A percentile compares a stretch with the other conserved stretches of the same genome.
Conservation (phyloP, 2,113 vertebrate species). For the Paramormyrops kingsleyae region DNA sequence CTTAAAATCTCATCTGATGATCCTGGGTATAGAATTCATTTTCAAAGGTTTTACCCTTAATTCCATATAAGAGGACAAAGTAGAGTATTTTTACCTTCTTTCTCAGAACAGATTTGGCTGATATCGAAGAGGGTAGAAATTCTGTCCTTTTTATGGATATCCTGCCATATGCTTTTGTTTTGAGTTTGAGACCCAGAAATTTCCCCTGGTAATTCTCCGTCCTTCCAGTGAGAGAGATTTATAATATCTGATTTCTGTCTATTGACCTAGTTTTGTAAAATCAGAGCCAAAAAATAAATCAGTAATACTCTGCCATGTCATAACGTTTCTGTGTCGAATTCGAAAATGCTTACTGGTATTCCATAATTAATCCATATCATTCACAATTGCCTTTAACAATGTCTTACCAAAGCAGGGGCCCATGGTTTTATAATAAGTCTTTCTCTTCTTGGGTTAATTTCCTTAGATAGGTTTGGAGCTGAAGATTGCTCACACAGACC, state of each 20-base stretch:
- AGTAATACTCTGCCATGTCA: not conserved
- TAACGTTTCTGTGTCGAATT: not conserved
- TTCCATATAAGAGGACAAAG: not conserved
- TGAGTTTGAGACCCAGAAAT: conserved; percentile 1
- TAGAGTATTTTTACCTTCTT: not conserved
- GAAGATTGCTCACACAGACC: not conserved
- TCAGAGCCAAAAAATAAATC: not conserved
- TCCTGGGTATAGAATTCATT: not conserved
- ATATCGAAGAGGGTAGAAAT: not conserved
- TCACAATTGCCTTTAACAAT: not conserved
- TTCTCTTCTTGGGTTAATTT: not conserved
- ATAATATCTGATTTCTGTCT: not conserved
- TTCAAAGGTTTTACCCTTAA: not conserved
- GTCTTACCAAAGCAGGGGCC: not conserved
- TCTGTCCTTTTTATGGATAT: not conserved
- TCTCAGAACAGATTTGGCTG: not conserved
- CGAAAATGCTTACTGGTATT: not conserved
- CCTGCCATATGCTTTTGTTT: not conserved
- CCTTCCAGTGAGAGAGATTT: not conserved
- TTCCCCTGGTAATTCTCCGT: not conserved
- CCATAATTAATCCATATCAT: not conserved
- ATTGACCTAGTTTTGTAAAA: not conserved
- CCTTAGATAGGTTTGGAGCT: not conserved
- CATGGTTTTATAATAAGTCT: not conserved
- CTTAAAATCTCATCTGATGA: not conserved